Percentiles rank a stretch among this genome's conserved stretches.
Conservation (phyloP, 2,113 vertebrate genomes). For the Thermophis baileyi region DNA sequence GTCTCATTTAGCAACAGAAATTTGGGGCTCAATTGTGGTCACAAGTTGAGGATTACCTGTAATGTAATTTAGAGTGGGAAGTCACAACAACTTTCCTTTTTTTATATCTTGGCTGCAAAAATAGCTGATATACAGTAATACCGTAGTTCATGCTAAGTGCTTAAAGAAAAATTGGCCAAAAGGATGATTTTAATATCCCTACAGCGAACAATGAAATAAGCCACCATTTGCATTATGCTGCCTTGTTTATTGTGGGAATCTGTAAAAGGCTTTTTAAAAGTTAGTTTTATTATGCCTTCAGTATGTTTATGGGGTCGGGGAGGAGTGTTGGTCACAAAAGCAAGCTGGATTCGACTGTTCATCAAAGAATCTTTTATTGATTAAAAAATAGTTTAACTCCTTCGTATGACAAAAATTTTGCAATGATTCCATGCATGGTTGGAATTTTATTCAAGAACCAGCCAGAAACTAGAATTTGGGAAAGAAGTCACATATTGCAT, state of each 20-base stretch:
- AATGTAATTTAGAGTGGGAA: background rate
- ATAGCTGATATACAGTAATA: background rate
- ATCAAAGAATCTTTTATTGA: background rate
- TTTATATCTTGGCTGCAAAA: background rate
- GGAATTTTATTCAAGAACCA: background rate
- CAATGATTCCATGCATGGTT: background rate
- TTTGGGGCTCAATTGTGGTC: no score
- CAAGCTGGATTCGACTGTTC: background rate
- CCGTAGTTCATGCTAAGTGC: background rate
- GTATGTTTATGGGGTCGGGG: background rate
- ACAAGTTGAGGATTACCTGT: no score
- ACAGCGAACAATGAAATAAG: background rate
- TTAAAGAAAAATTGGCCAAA: background rate
- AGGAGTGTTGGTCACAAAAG: background rate
- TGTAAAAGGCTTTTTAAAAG: background rate
- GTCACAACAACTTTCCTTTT: background rate
- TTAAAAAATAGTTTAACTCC: background rate
- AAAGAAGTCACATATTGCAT: background rate
- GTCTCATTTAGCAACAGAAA: no score
- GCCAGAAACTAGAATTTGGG: background rate
- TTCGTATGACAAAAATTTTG: no score
- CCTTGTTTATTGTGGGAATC: background rate
- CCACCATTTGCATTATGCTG: background rate
- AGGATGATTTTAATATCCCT: background rate
- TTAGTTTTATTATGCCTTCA: background rate